Conservation (phyloP, 2,797 vertebrate genomes). For the Mastacembelus armatus region DNA sequence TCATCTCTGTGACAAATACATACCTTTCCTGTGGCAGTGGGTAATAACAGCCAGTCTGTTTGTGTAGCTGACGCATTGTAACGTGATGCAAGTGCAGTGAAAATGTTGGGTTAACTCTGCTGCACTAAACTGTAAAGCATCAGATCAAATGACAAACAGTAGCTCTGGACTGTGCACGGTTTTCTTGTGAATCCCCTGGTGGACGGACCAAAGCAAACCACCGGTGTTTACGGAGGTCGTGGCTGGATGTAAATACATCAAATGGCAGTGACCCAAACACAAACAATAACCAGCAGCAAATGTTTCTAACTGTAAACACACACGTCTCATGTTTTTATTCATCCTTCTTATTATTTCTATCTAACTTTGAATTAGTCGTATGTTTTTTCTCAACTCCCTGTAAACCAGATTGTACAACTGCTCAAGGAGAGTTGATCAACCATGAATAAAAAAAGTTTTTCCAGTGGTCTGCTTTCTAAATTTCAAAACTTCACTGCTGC, state of each 20-base stretch:
- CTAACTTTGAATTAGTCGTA: background rate
- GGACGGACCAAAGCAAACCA: background rate
- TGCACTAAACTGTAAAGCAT: background rate
- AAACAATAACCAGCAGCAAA: background rate
- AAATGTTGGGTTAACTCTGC: too few relatives aligned
- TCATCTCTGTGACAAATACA: background rate
- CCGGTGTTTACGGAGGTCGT: background rate
- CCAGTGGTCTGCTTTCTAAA: too few relatives aligned
- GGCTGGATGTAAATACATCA: too few relatives aligned
- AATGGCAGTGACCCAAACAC: background rate
- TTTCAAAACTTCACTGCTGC: too few relatives aligned
- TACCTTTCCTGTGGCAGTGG: background rate
- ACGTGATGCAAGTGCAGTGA: background rate
- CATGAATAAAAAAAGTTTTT: too few relatives aligned
- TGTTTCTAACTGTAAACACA: too few relatives aligned
- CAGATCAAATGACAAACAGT: background rate
- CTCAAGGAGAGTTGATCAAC: too few relatives aligned
- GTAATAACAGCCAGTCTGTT: background rate
- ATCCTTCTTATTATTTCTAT: background rate
- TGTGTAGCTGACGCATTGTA: background rate
- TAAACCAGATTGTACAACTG: too few relatives aligned
- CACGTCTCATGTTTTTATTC: background rate
- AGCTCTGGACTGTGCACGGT: background rate
- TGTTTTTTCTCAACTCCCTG: background rate
- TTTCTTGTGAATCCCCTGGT: background rate